Evolutionary conservation across 2,797 vertebrate species (phyloP).

Genomic region (Pempheris klunzingeri): DNA sequence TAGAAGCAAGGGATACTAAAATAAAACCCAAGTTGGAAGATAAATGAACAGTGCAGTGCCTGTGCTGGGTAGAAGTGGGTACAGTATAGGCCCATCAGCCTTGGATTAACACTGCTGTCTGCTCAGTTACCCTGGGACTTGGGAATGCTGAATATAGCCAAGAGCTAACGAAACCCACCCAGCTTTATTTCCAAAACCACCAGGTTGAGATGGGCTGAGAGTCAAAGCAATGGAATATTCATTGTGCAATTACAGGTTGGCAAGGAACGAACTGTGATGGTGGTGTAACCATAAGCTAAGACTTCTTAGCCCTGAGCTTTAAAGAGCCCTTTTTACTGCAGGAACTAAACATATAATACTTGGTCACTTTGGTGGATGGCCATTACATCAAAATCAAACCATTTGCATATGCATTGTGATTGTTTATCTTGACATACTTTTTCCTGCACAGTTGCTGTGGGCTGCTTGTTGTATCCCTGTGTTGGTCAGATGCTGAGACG

Average conservation of each 20-base stretch:
- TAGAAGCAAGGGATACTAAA: neutral
- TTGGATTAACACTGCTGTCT: neutral
- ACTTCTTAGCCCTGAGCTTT: too few species aligned
- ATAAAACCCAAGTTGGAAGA: neutral
- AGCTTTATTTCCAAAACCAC: neutral
- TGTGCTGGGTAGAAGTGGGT: neutral
- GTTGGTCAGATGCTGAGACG: neutral
- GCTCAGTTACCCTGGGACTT: too few species aligned
- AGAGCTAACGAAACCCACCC: neutral
- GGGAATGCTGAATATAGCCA: neutral
- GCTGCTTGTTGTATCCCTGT: neutral
- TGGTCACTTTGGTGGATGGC: too few species aligned
- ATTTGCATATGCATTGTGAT: neutral
- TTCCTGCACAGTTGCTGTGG: neutral
- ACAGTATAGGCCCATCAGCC: neutral
- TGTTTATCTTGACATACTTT: neutral
- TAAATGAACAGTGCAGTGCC: neutral
- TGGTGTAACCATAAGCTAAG: neutral
- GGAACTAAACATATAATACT: too few species aligned
- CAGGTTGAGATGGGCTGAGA: neutral
- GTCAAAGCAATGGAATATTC: neutral
- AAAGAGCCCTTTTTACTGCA: neutral
- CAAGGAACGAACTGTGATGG: neutral
- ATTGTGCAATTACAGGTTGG: neutral
- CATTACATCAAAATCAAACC: too few species aligned